phyloP scores from a whole-genome alignment of 2,888 invertebrate species.

The Melanophora roralis region DNA sequence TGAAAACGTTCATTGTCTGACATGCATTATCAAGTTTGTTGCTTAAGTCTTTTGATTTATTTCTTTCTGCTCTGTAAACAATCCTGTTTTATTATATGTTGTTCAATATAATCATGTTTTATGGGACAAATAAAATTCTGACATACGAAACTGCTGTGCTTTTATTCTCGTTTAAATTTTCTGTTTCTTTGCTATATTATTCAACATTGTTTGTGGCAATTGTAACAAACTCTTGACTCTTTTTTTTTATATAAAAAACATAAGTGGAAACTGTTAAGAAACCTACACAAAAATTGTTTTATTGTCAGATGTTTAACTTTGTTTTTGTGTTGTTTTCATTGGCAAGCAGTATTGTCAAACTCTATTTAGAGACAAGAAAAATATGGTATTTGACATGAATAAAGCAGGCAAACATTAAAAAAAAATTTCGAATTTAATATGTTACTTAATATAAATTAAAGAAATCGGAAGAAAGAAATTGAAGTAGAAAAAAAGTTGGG shows the following conservation, averaged over 20 bases:
- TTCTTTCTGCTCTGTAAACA: conserved; percentile 13
- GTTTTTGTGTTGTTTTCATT: background rate
- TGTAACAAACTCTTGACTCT: background rate
- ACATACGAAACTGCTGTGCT: background rate
- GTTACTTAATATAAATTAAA: no score
- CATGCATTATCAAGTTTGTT: no score
- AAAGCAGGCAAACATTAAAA: conserved; percentile 11
- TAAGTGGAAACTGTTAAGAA: background rate
- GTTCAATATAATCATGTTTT: background rate
- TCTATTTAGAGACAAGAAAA: conserved; percentile 10
- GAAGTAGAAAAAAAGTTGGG: no score
- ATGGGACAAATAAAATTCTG: background rate
- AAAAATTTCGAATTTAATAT: no score
- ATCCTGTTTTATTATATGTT: conserved; percentile 12
- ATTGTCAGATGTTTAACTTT: conserved; percentile 38
- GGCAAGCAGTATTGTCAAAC: conserved; percentile 38
- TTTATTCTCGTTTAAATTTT: no score
- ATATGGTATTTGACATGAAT: conserved; percentile 36
- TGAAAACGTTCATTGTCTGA: no score
- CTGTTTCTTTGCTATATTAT: no score
- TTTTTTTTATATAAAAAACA: conserved; percentile 10
- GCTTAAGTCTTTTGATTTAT: conserved; percentile 11
- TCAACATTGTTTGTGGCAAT: no score
- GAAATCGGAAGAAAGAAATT: background rate
- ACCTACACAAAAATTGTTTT: conserved; percentile 56